Evolutionary conservation across 2,888 invertebrate species (phyloP).

Genomic region (Pecten maximus): DNA sequence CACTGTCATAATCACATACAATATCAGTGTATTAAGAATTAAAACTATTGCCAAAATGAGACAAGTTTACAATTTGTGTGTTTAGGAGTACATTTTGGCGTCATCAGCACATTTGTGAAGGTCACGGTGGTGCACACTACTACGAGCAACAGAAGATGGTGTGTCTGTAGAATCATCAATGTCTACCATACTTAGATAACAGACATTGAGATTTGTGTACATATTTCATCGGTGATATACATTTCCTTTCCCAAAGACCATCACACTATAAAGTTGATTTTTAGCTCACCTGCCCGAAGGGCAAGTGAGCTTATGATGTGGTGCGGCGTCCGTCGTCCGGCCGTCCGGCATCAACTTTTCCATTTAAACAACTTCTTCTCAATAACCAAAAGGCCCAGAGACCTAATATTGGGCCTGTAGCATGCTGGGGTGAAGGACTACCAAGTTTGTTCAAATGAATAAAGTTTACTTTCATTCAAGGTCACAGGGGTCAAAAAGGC

Average conservation of each 20-base stretch:
- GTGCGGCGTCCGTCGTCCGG: too few species aligned
- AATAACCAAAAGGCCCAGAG: too few species aligned
- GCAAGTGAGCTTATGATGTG: too few species aligned
- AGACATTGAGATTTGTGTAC: not conserved
- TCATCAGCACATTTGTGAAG: not conserved
- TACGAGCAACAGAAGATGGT: not conserved
- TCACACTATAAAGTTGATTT: not conserved
- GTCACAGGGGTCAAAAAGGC: too few species aligned
- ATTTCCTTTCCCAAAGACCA: not conserved
- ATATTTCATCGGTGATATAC: not conserved
- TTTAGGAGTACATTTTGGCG: not conserved
- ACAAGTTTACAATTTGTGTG: not conserved
- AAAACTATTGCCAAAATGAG: not conserved
- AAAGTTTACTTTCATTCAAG: too few species aligned
- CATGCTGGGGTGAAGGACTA: too few species aligned
- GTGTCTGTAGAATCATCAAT: not conserved
- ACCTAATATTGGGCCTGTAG: too few species aligned
- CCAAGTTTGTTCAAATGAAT: too few species aligned
- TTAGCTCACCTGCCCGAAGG: too few species aligned
- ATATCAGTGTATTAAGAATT: not conserved
- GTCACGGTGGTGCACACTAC: not conserved
- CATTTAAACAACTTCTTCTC: too few species aligned
- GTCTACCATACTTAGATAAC: not conserved
- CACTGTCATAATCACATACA: too few species aligned
- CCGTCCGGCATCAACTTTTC: too few species aligned